Percentiles rank a stretch among this genome's conserved stretches.
phyloP scores from a whole-genome alignment of 2,113 vertebrate genomes.

The Chaenocephalus aceratus region DNA sequence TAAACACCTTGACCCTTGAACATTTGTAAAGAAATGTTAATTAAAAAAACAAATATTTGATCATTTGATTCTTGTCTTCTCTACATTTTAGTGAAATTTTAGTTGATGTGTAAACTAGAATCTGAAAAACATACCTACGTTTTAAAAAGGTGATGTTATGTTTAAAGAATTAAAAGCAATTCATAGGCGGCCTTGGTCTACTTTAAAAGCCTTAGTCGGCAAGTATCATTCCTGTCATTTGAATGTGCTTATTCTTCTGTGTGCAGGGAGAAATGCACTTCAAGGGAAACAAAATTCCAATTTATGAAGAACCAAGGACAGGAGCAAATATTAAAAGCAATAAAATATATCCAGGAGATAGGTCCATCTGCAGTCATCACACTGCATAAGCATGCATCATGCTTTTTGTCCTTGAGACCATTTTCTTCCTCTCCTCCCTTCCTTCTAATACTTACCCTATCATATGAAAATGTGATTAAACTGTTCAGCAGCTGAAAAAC shows the following conservation, averaged over 20 bases:
- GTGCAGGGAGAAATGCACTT: slow-evolving; percentile 59
- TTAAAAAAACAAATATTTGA: no score
- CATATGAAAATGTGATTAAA: slow-evolving; percentile 84
- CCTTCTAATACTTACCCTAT: slow-evolving; percentile 69
- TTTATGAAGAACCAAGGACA: slow-evolving; percentile 79
- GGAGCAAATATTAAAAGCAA: slow-evolving; percentile 78
- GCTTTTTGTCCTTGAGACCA: slow-evolving; percentile 83
- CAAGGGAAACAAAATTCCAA: slow-evolving; percentile 77
- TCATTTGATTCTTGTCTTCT: no score
- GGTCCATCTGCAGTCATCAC: slow-evolving; percentile 77
- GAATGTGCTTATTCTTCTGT: slow-evolving; percentile 57
- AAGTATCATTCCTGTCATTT: slow-evolving; percentile 43
- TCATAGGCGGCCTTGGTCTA: slow-evolving; percentile 11
- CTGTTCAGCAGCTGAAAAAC: slow-evolving; percentile 69
- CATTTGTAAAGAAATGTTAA: no score
- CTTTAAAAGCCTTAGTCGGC: slow-evolving; percentile 35
- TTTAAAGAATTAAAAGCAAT: not conserved
- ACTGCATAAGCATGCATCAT: slow-evolving; percentile 79
- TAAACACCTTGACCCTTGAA: no score
- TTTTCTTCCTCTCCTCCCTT: slow-evolving; percentile 58
- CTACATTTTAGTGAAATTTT: not conserved
- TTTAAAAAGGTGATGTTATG: not conserved
- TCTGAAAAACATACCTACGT: not conserved
- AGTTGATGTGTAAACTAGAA: not conserved
- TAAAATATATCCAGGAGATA: slow-evolving; percentile 80